Evolutionary conservation across 2,797 vertebrate genomes (phyloP).

Genomic region (Antrozous pallidus): DNA sequence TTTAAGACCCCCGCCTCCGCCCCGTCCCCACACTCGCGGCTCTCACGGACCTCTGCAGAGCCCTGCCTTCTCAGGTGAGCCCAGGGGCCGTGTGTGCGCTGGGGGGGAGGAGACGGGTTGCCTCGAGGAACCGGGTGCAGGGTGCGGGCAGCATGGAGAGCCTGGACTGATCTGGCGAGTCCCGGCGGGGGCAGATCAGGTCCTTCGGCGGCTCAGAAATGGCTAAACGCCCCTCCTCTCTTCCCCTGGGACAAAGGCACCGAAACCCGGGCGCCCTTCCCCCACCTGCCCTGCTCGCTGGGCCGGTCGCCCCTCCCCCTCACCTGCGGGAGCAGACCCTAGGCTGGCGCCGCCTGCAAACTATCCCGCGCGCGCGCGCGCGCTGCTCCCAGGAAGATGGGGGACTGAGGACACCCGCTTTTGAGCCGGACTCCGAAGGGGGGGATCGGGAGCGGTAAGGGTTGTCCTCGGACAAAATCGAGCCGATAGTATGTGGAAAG

Average conservation of each 20-base stretch:
- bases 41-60: background rate
- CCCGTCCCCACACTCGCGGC: background rate
- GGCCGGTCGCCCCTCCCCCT: conserved; percentile 18
- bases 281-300: conserved; percentile 32
- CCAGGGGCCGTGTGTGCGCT: background rate
- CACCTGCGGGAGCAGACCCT: background rate
- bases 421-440: background rate
- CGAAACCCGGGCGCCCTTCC: conserved; percentile 57
- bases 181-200: background rate
- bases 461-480: background rate
- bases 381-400: background rate
- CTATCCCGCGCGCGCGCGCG: background rate
- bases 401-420: background rate
- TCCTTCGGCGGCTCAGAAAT: background rate
- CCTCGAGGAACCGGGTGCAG: background rate
- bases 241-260: conserved; percentile 67
- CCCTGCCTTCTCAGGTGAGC: conserved; percentile 37
- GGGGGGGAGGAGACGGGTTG: background rate
- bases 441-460: background rate
- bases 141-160: background rate
- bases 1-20: conserved; percentile 72
- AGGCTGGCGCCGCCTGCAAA: background rate
- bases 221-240: conserved; percentile 59
- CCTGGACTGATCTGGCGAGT: background rate
- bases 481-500: background rate